Conservation (phyloP, 2,113 vertebrate species). For the Orientallactaga bullata region DNA sequence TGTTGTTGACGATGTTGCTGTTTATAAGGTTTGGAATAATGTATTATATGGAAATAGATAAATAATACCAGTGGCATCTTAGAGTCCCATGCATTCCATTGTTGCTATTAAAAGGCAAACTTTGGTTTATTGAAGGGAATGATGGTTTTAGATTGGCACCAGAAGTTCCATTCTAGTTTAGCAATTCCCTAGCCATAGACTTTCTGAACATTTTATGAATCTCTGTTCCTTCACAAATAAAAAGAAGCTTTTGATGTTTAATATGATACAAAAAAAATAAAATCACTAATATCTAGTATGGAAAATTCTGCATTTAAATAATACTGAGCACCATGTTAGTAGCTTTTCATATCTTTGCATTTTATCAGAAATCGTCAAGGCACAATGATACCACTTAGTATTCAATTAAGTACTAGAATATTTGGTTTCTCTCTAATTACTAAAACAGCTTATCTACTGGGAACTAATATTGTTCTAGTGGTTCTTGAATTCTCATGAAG, state of each 20-base stretch:
- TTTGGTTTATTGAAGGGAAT: not conserved
- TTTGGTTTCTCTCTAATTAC: not conserved
- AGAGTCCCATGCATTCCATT: not conserved
- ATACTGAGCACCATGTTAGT: not conserved
- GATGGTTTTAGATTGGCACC: not conserved
- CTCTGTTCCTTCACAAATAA: slow-evolving; percentile 8
- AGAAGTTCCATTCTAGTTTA: not conserved
- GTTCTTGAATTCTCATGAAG: not conserved
- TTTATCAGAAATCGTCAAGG: not conserved
- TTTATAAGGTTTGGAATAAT: not conserved
- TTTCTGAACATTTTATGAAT: slow-evolving; percentile 7
- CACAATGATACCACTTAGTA: slow-evolving; percentile 13
- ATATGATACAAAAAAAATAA: slow-evolving; percentile 29
- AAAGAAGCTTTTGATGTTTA: not conserved
- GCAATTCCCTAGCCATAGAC: not conserved
- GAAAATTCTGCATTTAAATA: not conserved
- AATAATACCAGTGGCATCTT: not conserved
- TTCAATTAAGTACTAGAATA: not conserved
- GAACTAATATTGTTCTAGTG: not conserved
- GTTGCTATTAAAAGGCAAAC: not conserved
- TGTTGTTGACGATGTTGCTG: no score
- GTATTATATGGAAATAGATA: not conserved
- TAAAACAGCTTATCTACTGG: not conserved
- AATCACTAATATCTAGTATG: not conserved
- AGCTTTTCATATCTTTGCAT: slow-evolving; percentile 3